Evolutionary conservation across 2,797 vertebrate species (phyloP).

Genomic region (Pteropus rufus): DNA sequence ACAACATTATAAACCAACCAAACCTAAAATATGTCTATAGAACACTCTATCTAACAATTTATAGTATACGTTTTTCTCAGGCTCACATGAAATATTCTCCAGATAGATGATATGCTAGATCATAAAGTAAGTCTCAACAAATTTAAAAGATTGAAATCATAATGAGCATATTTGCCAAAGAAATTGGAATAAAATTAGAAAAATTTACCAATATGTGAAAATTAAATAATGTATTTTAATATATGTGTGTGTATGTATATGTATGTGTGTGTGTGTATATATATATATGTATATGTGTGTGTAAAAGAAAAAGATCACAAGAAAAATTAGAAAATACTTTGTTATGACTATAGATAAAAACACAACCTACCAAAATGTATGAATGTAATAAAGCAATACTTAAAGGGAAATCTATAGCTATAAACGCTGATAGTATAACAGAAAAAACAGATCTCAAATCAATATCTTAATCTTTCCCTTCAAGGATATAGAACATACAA

Average conservation of each 20-base stretch:
- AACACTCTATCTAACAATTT: background rate
- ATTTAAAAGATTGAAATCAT: background rate
- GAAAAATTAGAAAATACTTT: background rate
- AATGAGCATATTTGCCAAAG: background rate
- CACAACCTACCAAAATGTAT: background rate
- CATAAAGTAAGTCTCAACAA: background rate
- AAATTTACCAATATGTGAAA: background rate
- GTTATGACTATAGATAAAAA: background rate
- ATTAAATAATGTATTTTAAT: background rate
- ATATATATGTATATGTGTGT: background rate
- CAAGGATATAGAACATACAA: background rate
- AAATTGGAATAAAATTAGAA: background rate
- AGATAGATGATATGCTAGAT: background rate
- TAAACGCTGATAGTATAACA: background rate
- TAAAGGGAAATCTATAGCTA: background rate
- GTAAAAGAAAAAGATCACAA: background rate
- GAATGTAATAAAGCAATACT: background rate
- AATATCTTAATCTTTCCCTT: background rate
- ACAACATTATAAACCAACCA: background rate
- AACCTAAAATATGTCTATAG: background rate
- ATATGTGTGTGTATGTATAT: too few species aligned
- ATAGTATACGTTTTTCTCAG: background rate
- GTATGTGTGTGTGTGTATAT: too few species aligned
- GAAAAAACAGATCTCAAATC: background rate
- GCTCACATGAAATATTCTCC: background rate